Evolutionary conservation across 2,888 invertebrate genomes (phyloP), one percentile per base, ranked within the genome.

Genomic region (Eumerus sabulonum): DNA sequence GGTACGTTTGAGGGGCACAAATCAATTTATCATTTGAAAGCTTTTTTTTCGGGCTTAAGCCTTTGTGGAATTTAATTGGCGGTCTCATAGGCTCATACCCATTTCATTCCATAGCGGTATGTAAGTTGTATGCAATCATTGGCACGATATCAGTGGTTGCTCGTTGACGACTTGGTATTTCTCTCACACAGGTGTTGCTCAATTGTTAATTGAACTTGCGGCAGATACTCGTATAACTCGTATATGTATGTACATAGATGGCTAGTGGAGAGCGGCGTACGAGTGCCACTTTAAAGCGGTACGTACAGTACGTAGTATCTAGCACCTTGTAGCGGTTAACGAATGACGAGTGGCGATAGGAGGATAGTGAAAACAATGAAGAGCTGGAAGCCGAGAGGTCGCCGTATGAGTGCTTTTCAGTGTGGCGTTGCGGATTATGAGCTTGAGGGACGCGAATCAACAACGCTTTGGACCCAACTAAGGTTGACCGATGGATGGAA

Each of bases 21-120:
- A 73, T 73, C 77, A 77, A 77, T 77, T 73, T 77, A 72, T 77
- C 63, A 77, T 63, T 57, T 44, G 44, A 50, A 63, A 77, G 76
- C 72, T 72, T 77, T 70, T 64, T 72, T 77, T 70, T 64, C 47
- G 48, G 57, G 57, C 59, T 47, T 44, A 38, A 68, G 19, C 42
- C 18, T 40, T 44, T 18, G 40, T 45, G 59, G 60, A 66, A 73
- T 66, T 59, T 60, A 73, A 73, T 66, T 73, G 67, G 48, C 48
- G 47, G 40, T 44, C 44, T 42, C 45, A 16, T 38, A 44, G 44
- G 35, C 19, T 45, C 45, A 19, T 27, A 27, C 27, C 7, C 27
- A 7, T 27, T 4, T 27, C 7, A 27, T 27, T n/a, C 27, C 3
- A 27, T 27, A 27, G n/a, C 27, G 7, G 7, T 27, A 27, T 27